Percentiles rank a stretch among this genome's conserved stretches.
Evolutionary conservation across 2,888 invertebrate species (phyloP).

Genomic region (Toxonevra muliebris): DNA sequence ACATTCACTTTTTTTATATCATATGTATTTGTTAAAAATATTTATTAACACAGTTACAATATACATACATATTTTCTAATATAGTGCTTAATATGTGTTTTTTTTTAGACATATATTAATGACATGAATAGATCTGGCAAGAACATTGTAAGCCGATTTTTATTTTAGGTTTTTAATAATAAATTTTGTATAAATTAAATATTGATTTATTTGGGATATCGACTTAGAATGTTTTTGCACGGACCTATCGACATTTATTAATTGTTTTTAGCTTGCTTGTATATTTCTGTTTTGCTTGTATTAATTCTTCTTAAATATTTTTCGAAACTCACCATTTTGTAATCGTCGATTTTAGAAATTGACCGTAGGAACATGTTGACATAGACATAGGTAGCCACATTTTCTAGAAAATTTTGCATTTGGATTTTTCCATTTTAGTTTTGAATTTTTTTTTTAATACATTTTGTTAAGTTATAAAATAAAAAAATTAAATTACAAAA

Average conservation of each 20-base stretch:
- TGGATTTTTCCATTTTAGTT: conserved; percentile 36
- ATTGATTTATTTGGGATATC: no score
- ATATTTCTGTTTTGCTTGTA: neutral
- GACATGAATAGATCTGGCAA: no score
- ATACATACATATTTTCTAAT: neutral
- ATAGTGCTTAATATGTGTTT: neutral
- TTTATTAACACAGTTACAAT: conserved; percentile 1
- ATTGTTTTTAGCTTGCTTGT: neutral
- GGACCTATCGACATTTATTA: no score
- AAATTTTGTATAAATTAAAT: no score
- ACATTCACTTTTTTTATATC: neutral
- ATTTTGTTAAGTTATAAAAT: neutral
- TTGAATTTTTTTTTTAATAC: neutral
- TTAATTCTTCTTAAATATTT: conserved; percentile 5
- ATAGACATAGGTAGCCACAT: conserved; percentile 85
- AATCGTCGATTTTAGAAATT: conserved; percentile 99
- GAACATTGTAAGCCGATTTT: no score
- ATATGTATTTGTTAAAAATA: no score
- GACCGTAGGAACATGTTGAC: conserved; percentile 97
- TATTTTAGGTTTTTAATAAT: no score
- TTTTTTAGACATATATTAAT: conserved; percentile 11
- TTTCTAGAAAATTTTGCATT: conserved; percentile 69
- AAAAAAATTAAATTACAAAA: conserved; percentile 10
- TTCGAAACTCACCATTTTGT: conserved; percentile 92
- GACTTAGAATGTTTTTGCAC: no score